Evolutionary conservation across 2,797 vertebrate species (phyloP).

Genomic region (Onychomys leucogaster): DNA sequence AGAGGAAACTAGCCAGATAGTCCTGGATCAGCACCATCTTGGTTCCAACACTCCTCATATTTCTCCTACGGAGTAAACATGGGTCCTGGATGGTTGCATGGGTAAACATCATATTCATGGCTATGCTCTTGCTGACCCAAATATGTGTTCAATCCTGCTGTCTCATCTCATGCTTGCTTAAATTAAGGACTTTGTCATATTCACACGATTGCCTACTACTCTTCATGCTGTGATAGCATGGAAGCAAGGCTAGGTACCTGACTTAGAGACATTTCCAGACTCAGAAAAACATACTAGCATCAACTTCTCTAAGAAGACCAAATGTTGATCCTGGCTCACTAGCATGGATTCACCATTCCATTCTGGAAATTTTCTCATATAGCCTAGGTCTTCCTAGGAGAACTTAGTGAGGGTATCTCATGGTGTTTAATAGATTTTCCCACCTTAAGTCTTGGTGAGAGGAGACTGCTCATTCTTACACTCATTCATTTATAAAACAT

Average conservation of each 20-base stretch:
- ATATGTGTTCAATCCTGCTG: neutral
- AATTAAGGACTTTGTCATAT: neutral
- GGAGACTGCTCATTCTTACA: neutral
- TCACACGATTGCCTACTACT: neutral
- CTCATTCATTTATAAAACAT: neutral
- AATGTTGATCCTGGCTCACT: neutral
- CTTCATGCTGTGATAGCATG: neutral
- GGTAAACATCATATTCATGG: too few species aligned
- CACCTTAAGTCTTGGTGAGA: neutral
- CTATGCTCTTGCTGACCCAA: neutral
- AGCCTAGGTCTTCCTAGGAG: neutral
- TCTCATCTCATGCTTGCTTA: neutral
- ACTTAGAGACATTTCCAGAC: neutral
- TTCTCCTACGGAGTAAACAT: neutral
- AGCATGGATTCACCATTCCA: neutral
- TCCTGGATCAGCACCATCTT: neutral
- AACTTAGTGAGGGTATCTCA: neutral
- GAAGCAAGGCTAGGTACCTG: neutral
- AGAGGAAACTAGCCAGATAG: neutral
- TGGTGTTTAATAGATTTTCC: neutral
- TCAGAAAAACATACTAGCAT: neutral
- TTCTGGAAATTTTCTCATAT: neutral
- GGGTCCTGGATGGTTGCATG: neutral
- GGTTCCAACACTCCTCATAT: accelerated
- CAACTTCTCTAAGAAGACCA: neutral